Conservation (phyloP, 2,888 invertebrate genomes). For the Spilarctia lutea region DNA sequence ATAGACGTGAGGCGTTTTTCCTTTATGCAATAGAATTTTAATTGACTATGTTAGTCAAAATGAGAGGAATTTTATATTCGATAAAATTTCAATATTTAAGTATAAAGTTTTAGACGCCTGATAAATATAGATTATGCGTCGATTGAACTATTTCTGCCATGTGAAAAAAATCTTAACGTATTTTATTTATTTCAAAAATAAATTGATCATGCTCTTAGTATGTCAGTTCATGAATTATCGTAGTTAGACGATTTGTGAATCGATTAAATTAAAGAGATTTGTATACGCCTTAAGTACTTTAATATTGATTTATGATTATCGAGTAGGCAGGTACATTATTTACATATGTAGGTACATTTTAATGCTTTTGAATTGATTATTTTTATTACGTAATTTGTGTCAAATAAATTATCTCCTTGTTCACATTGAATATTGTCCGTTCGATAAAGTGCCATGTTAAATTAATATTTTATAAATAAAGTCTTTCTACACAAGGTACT, state of each 20-base stretch:
- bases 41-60: background rate
- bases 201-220: no score
- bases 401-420: constrained; percentile 14
- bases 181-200: background rate
- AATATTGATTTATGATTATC: constrained; percentile 4
- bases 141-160: background rate
- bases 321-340: constrained; percentile 6
- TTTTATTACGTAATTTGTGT: constrained; percentile 23
- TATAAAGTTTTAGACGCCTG: background rate
- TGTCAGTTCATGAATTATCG: background rate
- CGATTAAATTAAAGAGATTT: background rate
- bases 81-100: background rate
- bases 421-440: constrained; percentile 21
- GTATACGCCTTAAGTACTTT: constrained; percentile 1
- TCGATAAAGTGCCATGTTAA: constrained; percentile 26
- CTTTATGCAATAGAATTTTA: background rate
- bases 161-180: background rate
- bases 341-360: constrained; percentile 3
- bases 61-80: background rate
- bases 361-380: constrained; percentile 13
- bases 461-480: constrained; percentile 30
- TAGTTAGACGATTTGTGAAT: background rate
- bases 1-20: background rate
- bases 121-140: background rate
- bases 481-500: constrained; percentile 13